A percentile compares a stretch with the other conserved stretches of the same genome.
Evolutionary conservation across 2,888 invertebrate species (phyloP).

Genomic region (Ophonus ardosiacus): DNA sequence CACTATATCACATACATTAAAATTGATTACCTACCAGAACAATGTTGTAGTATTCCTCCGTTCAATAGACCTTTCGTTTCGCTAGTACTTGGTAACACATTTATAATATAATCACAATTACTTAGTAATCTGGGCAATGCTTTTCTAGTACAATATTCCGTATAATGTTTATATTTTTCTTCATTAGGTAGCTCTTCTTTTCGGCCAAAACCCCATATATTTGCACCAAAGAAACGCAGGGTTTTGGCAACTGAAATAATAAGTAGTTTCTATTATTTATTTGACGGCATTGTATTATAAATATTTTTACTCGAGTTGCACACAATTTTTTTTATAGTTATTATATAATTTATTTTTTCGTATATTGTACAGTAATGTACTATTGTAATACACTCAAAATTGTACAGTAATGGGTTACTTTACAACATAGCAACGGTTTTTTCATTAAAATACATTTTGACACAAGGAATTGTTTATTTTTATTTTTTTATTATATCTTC

Average conservation of each 20-base stretch:
- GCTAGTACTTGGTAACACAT: constrained; percentile 77
- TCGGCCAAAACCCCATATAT: constrained; percentile 66
- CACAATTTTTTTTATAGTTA: no score
- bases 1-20: neutral
- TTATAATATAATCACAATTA: constrained; percentile 78
- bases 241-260: constrained; percentile 74
- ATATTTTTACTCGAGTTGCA: no score
- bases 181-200: constrained; percentile 52
- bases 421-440: no score
- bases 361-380: no score
- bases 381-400: no score
- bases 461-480: no score
- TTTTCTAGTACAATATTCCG: constrained; percentile 71
- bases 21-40: constrained; percentile 71
- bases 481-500: no score
- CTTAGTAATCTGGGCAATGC: constrained; percentile 73
- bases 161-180: constrained; percentile 64
- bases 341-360: no score
- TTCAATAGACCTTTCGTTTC: constrained; percentile 77
- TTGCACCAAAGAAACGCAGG: constrained; percentile 76
- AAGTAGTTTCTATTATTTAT: constrained; percentile 37
- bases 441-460: no score
- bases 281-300: no score
- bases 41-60: constrained; percentile 75
- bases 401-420: no score